Evolutionary conservation across 2,113 vertebrate genomes (phyloP).

Genomic region (Anhinga anhinga): DNA sequence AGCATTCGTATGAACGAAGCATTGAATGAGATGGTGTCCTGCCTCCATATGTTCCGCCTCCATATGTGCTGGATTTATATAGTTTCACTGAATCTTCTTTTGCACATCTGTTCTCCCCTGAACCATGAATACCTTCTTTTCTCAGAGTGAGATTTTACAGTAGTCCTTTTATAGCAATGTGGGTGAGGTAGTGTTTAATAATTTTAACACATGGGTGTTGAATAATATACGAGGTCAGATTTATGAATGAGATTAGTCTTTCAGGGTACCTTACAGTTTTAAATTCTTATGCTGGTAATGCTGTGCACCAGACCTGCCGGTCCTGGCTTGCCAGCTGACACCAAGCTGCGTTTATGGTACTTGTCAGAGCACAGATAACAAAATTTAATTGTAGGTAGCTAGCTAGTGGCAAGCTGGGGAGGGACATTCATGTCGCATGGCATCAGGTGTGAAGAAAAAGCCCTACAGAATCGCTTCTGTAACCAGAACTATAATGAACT

Average conservation of each 20-base stretch:
- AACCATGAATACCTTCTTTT: background rate
- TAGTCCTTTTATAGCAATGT: background rate
- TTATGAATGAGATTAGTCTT: background rate
- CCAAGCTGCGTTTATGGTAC: background rate
- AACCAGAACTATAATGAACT: background rate
- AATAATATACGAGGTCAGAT: background rate
- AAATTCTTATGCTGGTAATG: background rate
- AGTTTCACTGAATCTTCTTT: background rate
- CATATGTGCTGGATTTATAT: background rate
- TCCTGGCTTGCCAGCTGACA: background rate
- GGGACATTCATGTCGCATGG: rapidly evolving
- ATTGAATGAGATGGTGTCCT: background rate
- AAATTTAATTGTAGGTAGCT: background rate
- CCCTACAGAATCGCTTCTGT: background rate
- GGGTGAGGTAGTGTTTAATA: background rate
- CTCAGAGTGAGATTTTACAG: background rate
- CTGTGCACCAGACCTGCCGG: background rate
- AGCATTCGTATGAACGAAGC: rapidly evolving
- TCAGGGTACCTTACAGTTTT: background rate
- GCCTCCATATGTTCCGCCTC: background rate
- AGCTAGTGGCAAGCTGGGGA: background rate
- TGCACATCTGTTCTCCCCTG: background rate
- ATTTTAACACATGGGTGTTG: background rate
- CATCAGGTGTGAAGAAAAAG: background rate
- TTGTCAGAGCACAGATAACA: background rate